Conservation (phyloP, 2,797 vertebrate genomes). For the Pipistrellus kuhlii region DNA sequence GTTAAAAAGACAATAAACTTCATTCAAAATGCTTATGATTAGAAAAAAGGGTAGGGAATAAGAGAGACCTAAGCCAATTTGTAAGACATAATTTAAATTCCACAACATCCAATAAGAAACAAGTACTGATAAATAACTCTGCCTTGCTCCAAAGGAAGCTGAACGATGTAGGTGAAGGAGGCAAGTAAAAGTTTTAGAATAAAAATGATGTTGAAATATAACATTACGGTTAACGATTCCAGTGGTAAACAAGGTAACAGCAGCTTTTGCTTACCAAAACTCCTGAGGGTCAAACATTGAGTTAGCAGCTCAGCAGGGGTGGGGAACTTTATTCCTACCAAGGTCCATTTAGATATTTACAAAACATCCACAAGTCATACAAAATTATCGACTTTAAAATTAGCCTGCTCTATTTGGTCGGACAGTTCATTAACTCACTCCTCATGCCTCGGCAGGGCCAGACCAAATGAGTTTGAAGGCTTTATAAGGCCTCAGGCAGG, state of each 20-base stretch:
- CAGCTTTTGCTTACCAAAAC: neutral
- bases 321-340: too few relatives aligned
- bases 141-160: neutral
- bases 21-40: conserved; percentile 24
- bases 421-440: too few relatives aligned
- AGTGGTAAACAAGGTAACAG: neutral
- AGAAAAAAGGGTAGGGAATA: neutral
- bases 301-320: neutral
- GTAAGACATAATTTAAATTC: neutral
- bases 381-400: too few relatives aligned
- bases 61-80: conserved; percentile 23
- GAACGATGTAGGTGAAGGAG: neutral
- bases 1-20: conserved; percentile 50
- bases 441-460: too few relatives aligned
- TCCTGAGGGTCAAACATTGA: neutral
- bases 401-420: too few relatives aligned
- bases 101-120: neutral
- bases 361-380: too few relatives aligned
- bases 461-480: too few relatives aligned
- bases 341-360: too few relatives aligned
- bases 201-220: conserved; percentile 42
- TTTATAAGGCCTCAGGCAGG: too few relatives aligned
- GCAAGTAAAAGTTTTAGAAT: neutral
- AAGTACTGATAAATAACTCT: conserved; percentile 50
- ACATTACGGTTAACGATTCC: neutral